A percentile compares a stretch with the other conserved stretches of the same genome.
Conservation (phyloP, 2,797 vertebrate genomes). For the Pseudochirops cupreus region DNA sequence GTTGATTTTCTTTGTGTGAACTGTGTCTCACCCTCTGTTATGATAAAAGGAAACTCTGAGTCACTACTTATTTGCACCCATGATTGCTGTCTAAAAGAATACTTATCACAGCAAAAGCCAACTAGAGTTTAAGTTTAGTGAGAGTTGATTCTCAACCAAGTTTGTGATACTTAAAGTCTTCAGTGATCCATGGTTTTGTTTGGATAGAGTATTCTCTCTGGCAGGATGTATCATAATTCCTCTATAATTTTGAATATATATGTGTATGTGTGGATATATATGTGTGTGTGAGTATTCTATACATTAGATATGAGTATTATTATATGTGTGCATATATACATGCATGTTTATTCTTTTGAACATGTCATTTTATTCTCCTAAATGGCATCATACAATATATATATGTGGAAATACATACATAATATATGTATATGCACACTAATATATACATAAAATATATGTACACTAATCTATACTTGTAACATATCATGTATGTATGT, state of each 20-base stretch:
- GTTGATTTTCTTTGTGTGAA: constrained; percentile 47
- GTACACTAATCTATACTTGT: background rate
- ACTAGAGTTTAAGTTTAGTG: background rate
- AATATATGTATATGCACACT: background rate
- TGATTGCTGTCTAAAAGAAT: background rate
- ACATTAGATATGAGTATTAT: background rate
- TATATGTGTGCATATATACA: too few relatives aligned
- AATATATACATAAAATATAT: background rate
- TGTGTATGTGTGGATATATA: background rate
- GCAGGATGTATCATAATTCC: background rate
- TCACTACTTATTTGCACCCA: constrained; percentile 49
- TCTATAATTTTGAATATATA: background rate
- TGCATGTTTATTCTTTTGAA: background rate
- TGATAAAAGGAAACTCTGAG: constrained; percentile 55
- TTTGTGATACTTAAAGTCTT: background rate
- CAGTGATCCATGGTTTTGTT: background rate
- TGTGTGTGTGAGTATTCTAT: background rate
- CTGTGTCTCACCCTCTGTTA: constrained; percentile 49
- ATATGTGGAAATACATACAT: background rate
- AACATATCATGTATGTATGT: background rate
- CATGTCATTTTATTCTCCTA: background rate
- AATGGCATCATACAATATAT: background rate
- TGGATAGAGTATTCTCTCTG: background rate
- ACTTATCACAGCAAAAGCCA: constrained; percentile 49
- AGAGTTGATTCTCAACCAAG: background rate